phyloP scores from a whole-genome alignment of 1,140 invertebrate species.

The Lepeophtheirus salmonis region DNA sequence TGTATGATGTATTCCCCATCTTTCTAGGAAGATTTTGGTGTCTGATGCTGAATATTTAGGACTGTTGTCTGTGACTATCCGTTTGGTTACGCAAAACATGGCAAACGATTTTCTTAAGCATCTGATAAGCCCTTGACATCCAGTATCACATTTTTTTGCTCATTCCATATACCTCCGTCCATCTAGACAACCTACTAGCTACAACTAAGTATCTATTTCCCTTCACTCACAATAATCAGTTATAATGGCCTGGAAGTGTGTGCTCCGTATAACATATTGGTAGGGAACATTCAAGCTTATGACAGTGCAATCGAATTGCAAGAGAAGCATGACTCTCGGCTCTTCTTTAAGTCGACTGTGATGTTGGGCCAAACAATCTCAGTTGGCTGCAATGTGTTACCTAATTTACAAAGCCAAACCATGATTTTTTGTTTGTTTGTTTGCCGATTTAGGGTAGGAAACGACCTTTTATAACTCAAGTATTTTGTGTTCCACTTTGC shows the following conservation, averaged over 20 bases:
- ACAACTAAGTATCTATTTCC: conserved; percentile 7
- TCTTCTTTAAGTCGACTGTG: not conserved
- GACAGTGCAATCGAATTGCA: not conserved
- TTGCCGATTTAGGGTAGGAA: not conserved
- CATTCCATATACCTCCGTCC: conserved; percentile 2
- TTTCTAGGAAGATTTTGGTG: not conserved
- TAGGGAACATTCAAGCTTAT: not conserved
- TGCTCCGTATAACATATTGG: not conserved
- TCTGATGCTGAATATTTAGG: not conserved
- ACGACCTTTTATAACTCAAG: not conserved
- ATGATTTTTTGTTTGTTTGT: not conserved
- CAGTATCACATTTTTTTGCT: not conserved
- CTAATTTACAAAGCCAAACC: not conserved
- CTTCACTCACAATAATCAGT: not conserved
- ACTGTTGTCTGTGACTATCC: not conserved
- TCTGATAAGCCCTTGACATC: not conserved
- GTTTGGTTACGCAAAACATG: conserved; percentile 4
- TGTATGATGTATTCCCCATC: not conserved
- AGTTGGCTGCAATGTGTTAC: not conserved
- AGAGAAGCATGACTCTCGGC: not conserved
- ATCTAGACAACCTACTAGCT: not conserved
- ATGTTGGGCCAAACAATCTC: not conserved
- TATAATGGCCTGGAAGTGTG: not conserved
- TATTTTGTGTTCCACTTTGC: not conserved
- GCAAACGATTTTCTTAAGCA: not conserved